Percentiles rank a stretch among this genome's conserved stretches.
These are phyloP conservation scores for Erebia epiphron DNA, from an alignment of 2,888 invertebrate species.

Conservation along the genomic window DNA sequence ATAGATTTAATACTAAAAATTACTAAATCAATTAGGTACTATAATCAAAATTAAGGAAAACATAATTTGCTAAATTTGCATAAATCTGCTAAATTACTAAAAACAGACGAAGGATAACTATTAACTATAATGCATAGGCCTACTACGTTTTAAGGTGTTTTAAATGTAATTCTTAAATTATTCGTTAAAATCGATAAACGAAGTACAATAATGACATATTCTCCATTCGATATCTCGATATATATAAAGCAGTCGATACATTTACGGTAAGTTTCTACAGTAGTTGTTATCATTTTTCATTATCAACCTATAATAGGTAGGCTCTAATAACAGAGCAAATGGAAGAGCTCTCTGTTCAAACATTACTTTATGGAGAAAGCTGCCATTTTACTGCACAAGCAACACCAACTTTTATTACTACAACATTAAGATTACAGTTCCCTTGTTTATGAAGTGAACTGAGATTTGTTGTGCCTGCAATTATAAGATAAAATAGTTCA, in stretches of 20 bases:
- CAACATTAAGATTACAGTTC: background rate
- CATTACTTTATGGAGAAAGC: conserved; percentile 32
- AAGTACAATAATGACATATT: background rate
- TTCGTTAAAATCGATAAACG: too few relatives aligned
- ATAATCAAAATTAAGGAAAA: too few relatives aligned
- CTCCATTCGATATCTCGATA: background rate
- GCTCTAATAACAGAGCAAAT: conserved; percentile 31
- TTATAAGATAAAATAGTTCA: conserved; percentile 22
- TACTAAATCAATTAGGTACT: too few relatives aligned
- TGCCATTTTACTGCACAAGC: background rate
- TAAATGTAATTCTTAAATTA: too few relatives aligned
- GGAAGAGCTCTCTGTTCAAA: conserved; percentile 25
- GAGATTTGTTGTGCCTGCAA: conserved; percentile 16
- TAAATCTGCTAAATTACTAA: background rate
- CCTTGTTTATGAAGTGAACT: background rate
- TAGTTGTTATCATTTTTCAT: conserved; percentile 19
- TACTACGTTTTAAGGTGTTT: too few relatives aligned
- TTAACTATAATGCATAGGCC: too few relatives aligned
- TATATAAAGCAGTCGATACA: background rate
- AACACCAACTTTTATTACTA: conserved; percentile 17
- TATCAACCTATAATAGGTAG: conserved; percentile 25
- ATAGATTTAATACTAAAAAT: too few relatives aligned
- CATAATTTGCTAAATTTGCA: too few relatives aligned
- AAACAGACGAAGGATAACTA: too few relatives aligned
- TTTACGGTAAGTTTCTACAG: background rate